Evolutionary conservation across 2,888 invertebrate species (phyloP), one percentile per base, ranked within the genome.

Genomic region (Holacanthella duospinosa): DNA sequence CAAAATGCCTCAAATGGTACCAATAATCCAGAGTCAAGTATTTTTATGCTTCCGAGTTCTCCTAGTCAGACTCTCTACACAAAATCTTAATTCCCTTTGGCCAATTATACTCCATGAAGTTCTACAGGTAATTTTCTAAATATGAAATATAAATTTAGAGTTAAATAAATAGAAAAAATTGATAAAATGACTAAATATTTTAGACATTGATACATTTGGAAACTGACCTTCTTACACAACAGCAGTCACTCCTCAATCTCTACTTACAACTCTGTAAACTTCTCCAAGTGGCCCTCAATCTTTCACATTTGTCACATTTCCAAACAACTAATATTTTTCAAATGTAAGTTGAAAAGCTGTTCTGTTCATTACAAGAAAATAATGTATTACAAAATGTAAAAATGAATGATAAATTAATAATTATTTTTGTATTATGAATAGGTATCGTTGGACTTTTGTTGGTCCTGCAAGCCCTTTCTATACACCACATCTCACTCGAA

Each of bases 31-130:
- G 77, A 86, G 89, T 1, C 88, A 89, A 75, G 90, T 93, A 43
- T 89, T 93, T 76, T 79, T 90, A 53, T 91, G 91, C 77, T 91
- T 92, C 77, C 85, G 93, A 36, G 92, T 93, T 2, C 80, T 93
- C 57, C 79, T 93, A 53, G 78, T 93, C 66, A 81, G 92, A 69
- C 88, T 93, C 84, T 88, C 90, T 1, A 86, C 89, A 0, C 84
- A 87, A 70, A 87, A 89, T 74, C 85, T 93, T 9, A 88, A 89
- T 19, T 89, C 90, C 0, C 80, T 93, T 61, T 93, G 93, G 93
- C 93, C 93, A 6, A 87, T 88, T 58, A 89, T 93, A 74, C 88
- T 93, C 70, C 89, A 89, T 58, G 93, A 93, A 81, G 84, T 93
- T 83, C 28, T 58, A 28, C 58, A 29, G 58, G 58, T 58, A 21